Evolutionary conservation across 2,113 vertebrate genomes (phyloP).

Genomic region (Phyllostomus hastatus): DNA sequence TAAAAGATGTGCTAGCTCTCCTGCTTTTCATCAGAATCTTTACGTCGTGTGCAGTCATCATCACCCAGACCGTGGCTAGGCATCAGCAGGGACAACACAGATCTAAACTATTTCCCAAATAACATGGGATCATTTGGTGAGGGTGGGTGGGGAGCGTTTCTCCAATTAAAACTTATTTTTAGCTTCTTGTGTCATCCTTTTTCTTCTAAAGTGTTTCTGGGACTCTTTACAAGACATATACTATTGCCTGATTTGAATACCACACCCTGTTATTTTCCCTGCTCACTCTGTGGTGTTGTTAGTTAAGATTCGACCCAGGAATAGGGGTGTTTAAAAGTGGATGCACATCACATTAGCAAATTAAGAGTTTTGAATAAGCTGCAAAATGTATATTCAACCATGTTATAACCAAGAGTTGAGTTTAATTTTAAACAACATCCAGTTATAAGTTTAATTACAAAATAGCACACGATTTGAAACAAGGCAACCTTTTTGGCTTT

Average conservation of each 20-base stretch:
- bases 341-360: constrained; percentile 8
- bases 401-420: constrained; percentile 41
- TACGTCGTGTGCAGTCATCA: not conserved
- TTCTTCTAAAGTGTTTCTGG: not conserved
- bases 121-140: not conserved
- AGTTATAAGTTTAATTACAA: constrained; percentile 60
- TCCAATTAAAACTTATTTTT: constrained; percentile 10
- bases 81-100: not conserved
- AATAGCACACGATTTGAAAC: constrained; percentile 61
- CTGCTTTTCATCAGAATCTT: constrained; percentile 32
- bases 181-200: not conserved
- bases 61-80: not conserved
- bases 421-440: constrained; percentile 55
- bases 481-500: constrained; percentile 44
- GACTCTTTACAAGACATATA: not conserved
- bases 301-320: not conserved
- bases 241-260: not conserved
- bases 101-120: not conserved
- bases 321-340: not conserved
- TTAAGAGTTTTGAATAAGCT: constrained; percentile 32
- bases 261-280: not conserved
- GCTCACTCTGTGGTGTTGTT: not conserved
- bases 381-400: constrained; percentile 50
- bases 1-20: constrained; percentile 36
- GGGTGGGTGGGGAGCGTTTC: not conserved